Evolutionary conservation across 2,113 vertebrate genomes (phyloP), one percentile per base, ranked within the genome.

Genomic region (Proteles cristata): DNA sequence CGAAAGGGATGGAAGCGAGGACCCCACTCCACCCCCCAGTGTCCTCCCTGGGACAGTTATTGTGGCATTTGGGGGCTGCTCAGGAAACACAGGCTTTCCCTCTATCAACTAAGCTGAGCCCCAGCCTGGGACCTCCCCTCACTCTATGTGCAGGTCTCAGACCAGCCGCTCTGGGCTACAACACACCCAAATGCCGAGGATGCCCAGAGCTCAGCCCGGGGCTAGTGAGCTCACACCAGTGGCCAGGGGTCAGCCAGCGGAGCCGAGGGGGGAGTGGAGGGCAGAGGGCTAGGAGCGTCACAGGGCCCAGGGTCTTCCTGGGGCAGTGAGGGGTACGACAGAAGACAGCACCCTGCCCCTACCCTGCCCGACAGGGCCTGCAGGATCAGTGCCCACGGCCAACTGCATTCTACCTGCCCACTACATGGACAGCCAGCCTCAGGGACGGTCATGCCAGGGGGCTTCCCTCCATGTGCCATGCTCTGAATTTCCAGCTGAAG

Each of bases 191-290:
- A 0, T 2, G 11, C 86, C 68, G 9, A 1, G 33, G 74, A 80
- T 61, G 11, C 53, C 14, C 7, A 50, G 61, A 26, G 19, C 61
- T 61, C 79, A 58, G 65, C 48, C 53, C 9, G 1, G 33, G 11
- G 43, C 28, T 76, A 9, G 5, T 35, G 28, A 66, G 19, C 55
- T 76, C 58, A 31, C 17, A 33, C 66, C 19, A 50, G 33, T 1
- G 4, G 90, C 31, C n/a, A 31, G 31, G 2, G 28, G 45, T 50
- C 21, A 31, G 45, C 35, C 7, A 4, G 11, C 4, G 0, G n/a
- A 39, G 1, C 55, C 21, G 10, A 14, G 17, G 39, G 7, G 1
- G 0, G 39, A 35, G 11, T 3, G 21, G 7, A 69, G 15, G 4
- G 16, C 35, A 61, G 17, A 17, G 15, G 25, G 50, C 4, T 12